Conservation (phyloP, 2,888 invertebrate genomes). For the Slavum lentiscoides region DNA sequence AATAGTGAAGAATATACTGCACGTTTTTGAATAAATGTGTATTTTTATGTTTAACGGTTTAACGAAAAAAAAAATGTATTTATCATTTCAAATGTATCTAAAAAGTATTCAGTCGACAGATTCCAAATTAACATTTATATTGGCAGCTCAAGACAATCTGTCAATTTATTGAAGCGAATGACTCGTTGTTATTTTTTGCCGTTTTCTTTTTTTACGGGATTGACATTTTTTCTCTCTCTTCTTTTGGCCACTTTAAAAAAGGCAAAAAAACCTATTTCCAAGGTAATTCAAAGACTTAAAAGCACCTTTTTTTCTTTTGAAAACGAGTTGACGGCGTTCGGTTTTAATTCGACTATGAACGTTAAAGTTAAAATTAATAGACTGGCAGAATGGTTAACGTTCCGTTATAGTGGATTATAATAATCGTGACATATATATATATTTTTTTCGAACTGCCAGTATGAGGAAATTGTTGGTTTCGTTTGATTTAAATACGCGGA, state of each 20-base stretch:
- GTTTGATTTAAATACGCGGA: too few relatives aligned
- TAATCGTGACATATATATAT: not conserved
- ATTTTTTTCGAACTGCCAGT: too few relatives aligned
- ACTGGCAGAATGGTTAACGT: not conserved
- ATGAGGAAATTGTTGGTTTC: too few relatives aligned
- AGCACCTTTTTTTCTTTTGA: not conserved
- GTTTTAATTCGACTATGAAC: conserved; percentile 12
- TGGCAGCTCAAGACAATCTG: conserved; percentile 30
- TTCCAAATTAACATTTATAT: conserved; percentile 49
- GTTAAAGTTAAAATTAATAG: not conserved
- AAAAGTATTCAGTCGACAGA: not conserved
- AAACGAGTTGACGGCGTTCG: not conserved
- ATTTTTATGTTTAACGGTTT: not conserved
- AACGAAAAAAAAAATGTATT: not conserved
- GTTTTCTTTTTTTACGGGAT: not conserved
- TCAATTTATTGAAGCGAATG: conserved; percentile 3
- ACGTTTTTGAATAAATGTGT: conserved; percentile 20
- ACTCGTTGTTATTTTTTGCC: conserved; percentile 3
- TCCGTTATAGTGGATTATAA: not conserved
- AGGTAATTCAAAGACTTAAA: conserved; percentile 25
- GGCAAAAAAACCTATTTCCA: conserved; percentile 16
- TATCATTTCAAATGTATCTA: conserved; percentile 13
- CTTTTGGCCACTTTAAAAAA: conserved; percentile 18
- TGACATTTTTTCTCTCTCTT: not conserved
- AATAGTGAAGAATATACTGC: not conserved